Conservation (phyloP, 2,113 vertebrate genomes). For the Felis chaus region DNA sequence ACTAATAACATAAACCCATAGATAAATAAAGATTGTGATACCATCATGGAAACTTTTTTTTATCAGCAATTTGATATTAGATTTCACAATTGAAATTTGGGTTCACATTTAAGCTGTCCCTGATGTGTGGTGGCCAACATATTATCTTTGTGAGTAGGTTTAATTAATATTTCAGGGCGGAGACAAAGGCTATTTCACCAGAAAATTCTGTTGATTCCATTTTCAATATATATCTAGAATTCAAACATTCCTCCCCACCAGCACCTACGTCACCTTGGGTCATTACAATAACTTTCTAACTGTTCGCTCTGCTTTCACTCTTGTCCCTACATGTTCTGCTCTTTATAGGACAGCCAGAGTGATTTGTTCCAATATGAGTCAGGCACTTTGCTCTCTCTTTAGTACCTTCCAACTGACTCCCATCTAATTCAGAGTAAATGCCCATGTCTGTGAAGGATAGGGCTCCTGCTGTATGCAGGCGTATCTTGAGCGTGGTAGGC, state of each 20-base stretch:
- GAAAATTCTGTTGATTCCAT: not conserved
- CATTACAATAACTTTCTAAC: not conserved
- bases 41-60: not conserved
- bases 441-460: not conserved
- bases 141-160: not conserved
- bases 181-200: not conserved
- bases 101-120: not conserved
- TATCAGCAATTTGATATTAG: not conserved
- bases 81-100: not conserved
- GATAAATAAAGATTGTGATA: not conserved
- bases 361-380: not conserved
- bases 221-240: not conserved
- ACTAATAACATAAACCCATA: not conserved
- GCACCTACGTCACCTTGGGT: not conserved
- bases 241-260: not conserved
- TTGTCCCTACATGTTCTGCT: not conserved
- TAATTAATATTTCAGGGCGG: not conserved
- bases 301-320: not conserved
- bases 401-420: not conserved
- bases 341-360: not conserved
- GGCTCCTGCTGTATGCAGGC: not conserved
- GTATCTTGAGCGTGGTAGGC: fast-evolving
- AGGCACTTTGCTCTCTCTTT: not conserved
- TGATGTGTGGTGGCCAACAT: not conserved
- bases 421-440: not conserved